Conservation (phyloP, 2,797 vertebrate genomes). For the Morelia viridis region DNA sequence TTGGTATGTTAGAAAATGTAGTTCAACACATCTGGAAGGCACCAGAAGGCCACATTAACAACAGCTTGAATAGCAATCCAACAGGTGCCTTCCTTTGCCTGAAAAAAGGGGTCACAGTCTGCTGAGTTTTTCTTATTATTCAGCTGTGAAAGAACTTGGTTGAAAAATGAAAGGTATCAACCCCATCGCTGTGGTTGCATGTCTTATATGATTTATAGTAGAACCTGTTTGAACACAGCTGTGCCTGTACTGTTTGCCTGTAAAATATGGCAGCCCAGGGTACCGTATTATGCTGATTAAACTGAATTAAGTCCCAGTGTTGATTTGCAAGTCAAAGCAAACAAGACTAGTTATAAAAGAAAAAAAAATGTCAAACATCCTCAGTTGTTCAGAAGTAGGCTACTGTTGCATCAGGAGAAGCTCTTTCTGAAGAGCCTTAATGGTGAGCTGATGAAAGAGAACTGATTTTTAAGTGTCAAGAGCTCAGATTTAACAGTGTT, state of each 20-base stretch:
- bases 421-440: neutral
- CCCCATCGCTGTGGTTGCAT: neutral
- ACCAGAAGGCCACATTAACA: neutral
- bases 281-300: neutral
- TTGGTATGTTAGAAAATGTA: neutral
- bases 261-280: neutral
- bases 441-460: neutral
- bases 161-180: neutral
- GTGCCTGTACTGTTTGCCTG: neutral
- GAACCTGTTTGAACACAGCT: neutral
- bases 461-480: neutral
- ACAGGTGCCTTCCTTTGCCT: neutral
- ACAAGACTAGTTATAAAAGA: neutral
- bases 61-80: neutral
- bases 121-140: neutral
- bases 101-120: neutral
- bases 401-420: neutral
- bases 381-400: neutral
- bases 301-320: neutral
- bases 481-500: neutral
- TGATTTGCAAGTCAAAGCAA: slow-evolving; percentile 1
- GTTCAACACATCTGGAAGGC: neutral
- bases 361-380: neutral
- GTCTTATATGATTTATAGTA: neutral
- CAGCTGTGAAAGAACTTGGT: neutral